Base-by-base conservation (phyloP, 2,888 invertebrate species). In the Orchestes rusci region DNA sequence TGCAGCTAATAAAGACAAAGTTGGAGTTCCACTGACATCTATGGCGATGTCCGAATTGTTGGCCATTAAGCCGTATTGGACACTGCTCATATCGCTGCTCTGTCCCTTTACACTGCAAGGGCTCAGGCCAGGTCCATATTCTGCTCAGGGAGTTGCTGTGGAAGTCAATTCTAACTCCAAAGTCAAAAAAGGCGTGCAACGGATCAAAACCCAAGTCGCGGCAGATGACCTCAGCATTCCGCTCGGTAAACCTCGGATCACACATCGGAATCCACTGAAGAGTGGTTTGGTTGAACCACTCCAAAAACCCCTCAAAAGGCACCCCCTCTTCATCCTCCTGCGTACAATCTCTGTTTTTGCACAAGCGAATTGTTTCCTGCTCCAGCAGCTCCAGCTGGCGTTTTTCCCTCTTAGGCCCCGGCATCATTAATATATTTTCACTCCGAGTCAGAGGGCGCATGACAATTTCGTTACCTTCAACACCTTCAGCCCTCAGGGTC, bases 191-290 rank as follows among this genome's bases (percentile, higher is more conserved):
- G 0, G 90, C 84, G 64, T 94, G 93, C 18, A 93, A 75, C 0
- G 88, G 81, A 65, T 92, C 89, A 59, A 84, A 84, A 5, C 94
- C 94, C 32, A 99, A 70, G 65, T 96, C 91, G 16, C 91, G 76
- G 62, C 99, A 99, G 0, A 95, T 92, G 1, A 97, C 96, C 73
- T 94, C 87, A 3, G 94, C 96, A 64, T 96, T 97, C 58, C 95
- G 77, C 65, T 96, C 93, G 0, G 95, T 95, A 65, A 99, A 99
- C 36, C 52, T 34, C 32, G 78, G 78, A 67, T 99, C 99, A 68
- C 99, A 99, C 70, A 96, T 82, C 0, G 97, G 92, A 23, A 95
- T 88, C 92, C 95, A 96, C 62, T 96, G 95, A 13, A 91, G 73
- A 0, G 95, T 94, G 2, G 99, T 97, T 55, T 77, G 78, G 61